These are phyloP conservation scores for Camelus bactrianus DNA, from an alignment of 2,113 vertebrate genomes.

Conservation along the genomic window DNA sequence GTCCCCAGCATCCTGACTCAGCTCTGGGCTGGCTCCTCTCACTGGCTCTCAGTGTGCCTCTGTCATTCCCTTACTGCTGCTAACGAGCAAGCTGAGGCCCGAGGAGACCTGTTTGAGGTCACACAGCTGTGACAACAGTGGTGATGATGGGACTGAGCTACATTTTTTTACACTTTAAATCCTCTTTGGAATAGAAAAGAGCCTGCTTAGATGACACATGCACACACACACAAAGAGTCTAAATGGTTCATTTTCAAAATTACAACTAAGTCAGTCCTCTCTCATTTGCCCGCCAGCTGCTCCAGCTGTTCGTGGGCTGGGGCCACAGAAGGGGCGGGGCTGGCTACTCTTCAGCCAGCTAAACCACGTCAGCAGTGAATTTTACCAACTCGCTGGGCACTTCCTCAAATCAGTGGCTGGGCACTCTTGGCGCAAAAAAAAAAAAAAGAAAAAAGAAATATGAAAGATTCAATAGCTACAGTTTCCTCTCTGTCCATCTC, in stretches of 20 bases:
- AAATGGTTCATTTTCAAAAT: conserved; percentile 1
- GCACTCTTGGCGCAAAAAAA: conserved; percentile 40
- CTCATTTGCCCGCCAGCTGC: neutral
- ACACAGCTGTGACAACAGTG: neutral
- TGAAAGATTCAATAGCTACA: conserved; percentile 50
- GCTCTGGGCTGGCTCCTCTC: neutral
- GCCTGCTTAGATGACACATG: neutral
- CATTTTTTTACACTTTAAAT: conserved; percentile 29
- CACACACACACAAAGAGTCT: neutral
- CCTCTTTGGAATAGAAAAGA: conserved; percentile 26
- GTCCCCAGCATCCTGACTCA: neutral
- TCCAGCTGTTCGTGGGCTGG: neutral
- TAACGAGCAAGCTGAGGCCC: neutral
- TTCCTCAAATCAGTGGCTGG: conserved; percentile 74
- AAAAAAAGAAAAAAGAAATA: conserved; percentile 52
- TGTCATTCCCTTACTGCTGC: neutral
- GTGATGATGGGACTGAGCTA: neutral
- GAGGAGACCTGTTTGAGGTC: neutral
- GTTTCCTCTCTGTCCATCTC: conserved; percentile 16
- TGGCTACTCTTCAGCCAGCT: neutral
- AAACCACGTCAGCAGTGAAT: conserved; percentile 63
- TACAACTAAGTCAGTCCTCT: neutral
- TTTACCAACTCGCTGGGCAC: conserved; percentile 67
- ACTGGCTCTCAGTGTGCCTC: neutral
- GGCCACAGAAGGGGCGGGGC: neutral